Base-by-base conservation (phyloP, 2,797 vertebrate genomes). In the Hippocampus kuda region DNA sequence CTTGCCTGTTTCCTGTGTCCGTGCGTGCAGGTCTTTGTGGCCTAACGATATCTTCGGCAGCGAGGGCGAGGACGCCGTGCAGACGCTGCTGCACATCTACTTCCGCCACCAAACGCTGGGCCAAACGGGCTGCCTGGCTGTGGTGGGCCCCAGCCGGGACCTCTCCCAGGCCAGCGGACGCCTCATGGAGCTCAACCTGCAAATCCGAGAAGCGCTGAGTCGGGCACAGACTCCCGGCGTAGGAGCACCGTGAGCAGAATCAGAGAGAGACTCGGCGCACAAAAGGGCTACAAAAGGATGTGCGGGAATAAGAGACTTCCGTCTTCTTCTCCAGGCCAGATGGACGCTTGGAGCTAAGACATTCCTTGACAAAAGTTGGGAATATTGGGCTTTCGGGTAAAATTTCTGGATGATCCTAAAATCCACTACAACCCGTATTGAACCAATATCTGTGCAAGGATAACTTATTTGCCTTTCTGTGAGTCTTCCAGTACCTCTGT, bases 81-180 rank as follows among this genome's bases (percentile, higher is more conserved):
- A 95, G 86, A 99, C 97, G 0, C 84, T 99, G 69, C 85, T 99
- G 84, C 95, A 98, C 87, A 97, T 99, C 78, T 97, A 95, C 89
- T 99, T 99, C 89, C 94, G 97, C 49, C 97, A 99, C 86, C 95
- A 98, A 89, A 98, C 95, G 0, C 87, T 99, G 79, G 97, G 97
- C 71, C 96, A 96, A 78, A 97, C 95, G 0, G 97, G 97, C 65
- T 97, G 94, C 87, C 84, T 99, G 56, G 97, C 97, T 0, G 91
- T 99, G 26, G 91, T 98, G 27, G 94, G 95, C 67, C 94, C 93
- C 61, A 94, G 94, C 88, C 91, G 94, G 77, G 96, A 98, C 77
- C 92, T 94, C 89, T 94, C 94, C 22, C 94, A 95, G 87, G 96
- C 95, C 68, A 95, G 89, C 88, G 86, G 90, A 66, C 97, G 95